These are phyloP conservation scores for Antechinus stuartii DNA, from an alignment of 2,113 vertebrate species.

Conservation along the genomic window DNA sequence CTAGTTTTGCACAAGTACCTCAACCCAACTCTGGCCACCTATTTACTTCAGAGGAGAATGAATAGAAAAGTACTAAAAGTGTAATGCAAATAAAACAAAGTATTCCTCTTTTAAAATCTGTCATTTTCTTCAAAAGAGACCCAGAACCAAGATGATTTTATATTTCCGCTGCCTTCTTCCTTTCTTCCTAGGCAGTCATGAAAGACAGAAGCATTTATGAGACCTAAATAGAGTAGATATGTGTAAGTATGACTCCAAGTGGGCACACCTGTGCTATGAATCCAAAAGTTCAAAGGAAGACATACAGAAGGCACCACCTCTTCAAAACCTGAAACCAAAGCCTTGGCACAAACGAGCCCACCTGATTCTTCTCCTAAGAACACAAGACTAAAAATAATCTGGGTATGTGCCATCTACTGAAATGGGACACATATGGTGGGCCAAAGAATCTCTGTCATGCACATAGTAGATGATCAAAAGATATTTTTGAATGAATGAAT, in stretches of 20 bases:
- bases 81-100: neutral
- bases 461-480: neutral
- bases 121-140: neutral
- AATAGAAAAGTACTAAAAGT: neutral
- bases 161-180: neutral
- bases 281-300: neutral
- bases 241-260: neutral
- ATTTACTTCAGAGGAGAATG: neutral
- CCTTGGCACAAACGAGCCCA: neutral
- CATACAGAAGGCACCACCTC: neutral
- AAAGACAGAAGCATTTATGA: neutral
- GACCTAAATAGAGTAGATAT: neutral
- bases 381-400: conserved; percentile 61
- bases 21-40: neutral
- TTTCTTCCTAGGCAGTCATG: neutral
- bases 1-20: neutral
- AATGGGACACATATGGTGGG: neutral
- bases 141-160: neutral
- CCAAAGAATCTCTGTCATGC: neutral
- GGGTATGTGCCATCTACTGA: conserved; percentile 51
- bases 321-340: conserved; percentile 21
- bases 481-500: conserved; percentile 2
- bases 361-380: conserved; percentile 14
- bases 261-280: neutral
- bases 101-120: neutral